phyloP scores from a whole-genome alignment of 1,140 invertebrate species.

The Bilobella aurantiaca region DNA sequence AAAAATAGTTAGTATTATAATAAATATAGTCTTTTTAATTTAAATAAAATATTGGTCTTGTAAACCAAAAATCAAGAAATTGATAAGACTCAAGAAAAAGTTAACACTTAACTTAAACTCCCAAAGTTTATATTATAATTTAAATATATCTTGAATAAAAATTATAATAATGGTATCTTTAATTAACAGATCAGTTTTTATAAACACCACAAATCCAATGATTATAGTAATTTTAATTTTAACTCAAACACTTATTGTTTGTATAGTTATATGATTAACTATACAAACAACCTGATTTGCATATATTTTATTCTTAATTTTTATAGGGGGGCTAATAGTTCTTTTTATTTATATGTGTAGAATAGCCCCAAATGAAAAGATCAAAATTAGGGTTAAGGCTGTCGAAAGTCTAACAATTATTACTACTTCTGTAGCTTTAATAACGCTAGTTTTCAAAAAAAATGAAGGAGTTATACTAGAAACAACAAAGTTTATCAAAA shows the following conservation, averaged over 20 bases:
- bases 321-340: constrained; percentile 35
- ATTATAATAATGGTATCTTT: neutral
- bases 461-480: too few species aligned
- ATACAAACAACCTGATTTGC: constrained; percentile 22
- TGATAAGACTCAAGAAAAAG: constrained; percentile 23
- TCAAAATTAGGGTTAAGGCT: too few species aligned
- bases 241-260: constrained; percentile 21
- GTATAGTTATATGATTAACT: constrained; percentile 7
- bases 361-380: constrained; percentile 29
- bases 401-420: too few species aligned
- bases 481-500: too few species aligned
- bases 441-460: too few species aligned
- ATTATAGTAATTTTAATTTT: constrained; percentile 19
- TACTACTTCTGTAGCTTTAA: too few species aligned
- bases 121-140: neutral
- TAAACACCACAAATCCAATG: neutral
- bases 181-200: neutral
- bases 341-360: constrained; percentile 35
- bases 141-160: neutral
- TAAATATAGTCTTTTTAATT: constrained; percentile 28
- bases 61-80: constrained; percentile 29
- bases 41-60: constrained; percentile 36
- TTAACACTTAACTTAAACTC: constrained; percentile 22
- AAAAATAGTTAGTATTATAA: constrained; percentile 33
- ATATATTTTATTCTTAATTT: constrained; percentile 34